Evolutionary conservation across 2,888 invertebrate genomes (phyloP).

Genomic region (Bombyx huttoni): DNA sequence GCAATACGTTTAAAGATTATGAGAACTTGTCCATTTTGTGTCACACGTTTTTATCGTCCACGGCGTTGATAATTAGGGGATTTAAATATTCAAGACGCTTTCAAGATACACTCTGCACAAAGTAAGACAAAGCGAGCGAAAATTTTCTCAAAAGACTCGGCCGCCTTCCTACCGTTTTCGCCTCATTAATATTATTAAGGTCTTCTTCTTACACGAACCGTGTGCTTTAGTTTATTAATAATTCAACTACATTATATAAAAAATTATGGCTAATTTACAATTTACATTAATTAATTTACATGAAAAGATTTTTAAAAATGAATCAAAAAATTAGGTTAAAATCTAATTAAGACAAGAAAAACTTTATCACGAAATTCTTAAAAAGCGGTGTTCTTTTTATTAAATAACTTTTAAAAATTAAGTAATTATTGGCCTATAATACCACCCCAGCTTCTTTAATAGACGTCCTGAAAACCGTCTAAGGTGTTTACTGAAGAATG

Average conservation of each 20-base stretch:
- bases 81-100: slow-evolving; percentile 16
- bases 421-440: too few species aligned
- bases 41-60: slow-evolving; percentile 1
- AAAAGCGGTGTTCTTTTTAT: too few species aligned
- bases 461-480: too few species aligned
- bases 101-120: slow-evolving; percentile 14
- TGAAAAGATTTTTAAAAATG: background rate
- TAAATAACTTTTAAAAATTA: too few species aligned
- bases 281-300: too few species aligned
- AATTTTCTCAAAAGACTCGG: slow-evolving; percentile 5
- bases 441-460: too few species aligned
- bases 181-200: slow-evolving; percentile 11
- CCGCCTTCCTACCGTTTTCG: slow-evolving; percentile 16
- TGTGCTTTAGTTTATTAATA: slow-evolving; percentile 7
- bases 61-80: slow-evolving; percentile 3
- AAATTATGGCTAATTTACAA: background rate
- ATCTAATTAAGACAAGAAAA: too few species aligned
- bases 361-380: too few species aligned
- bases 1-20: slow-evolving; percentile 13
- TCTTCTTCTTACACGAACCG: slow-evolving; percentile 3
- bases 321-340: background rate
- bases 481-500: too few species aligned
- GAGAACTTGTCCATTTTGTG: slow-evolving; percentile 12
- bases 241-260: slow-evolving; percentile 4
- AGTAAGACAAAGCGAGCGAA: slow-evolving; percentile 12